phyloP scores from a whole-genome alignment of 2,797 vertebrate genomes.

The Sebastes cheni region DNA sequence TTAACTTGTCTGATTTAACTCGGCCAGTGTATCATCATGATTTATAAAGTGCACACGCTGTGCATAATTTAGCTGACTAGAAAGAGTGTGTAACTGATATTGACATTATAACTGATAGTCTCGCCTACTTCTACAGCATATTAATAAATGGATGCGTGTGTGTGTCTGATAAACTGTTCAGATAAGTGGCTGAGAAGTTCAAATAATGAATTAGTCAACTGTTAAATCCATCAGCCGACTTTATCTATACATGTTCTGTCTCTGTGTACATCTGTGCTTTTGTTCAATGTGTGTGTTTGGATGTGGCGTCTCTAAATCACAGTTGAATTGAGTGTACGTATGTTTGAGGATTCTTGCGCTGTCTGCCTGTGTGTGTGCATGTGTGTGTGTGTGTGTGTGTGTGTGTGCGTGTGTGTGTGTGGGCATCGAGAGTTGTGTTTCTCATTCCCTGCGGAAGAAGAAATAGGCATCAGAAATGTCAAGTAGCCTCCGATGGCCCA shows the following conservation, averaged over 20 bases:
- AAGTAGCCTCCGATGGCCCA: conserved; percentile 57
- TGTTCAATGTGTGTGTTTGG: background rate
- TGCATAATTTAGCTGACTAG: conserved; percentile 19
- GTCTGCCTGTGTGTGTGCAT: conserved; percentile 15
- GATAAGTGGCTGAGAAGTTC: background rate
- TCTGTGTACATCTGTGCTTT: background rate
- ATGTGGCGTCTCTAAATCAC: background rate
- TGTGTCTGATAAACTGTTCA: conserved; percentile 3
- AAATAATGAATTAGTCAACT: background rate
- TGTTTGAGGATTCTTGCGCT: background rate
- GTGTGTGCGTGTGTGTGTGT: background rate
- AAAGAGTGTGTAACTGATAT: conserved; percentile 11
- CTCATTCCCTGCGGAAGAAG: conserved; percentile 41
- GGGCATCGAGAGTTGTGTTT: conserved; percentile 18
- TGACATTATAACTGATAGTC: conserved; percentile 26
- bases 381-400: conserved; percentile 9
- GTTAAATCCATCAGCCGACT: background rate
- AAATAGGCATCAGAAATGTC: conserved; percentile 57
- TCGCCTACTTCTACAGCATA: background rate
- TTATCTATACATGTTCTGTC: background rate
- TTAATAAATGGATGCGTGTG: conserved; percentile 9
- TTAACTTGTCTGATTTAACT: conserved; percentile 19
- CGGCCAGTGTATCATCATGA: conserved; percentile 13
- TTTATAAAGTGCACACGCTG: conserved; percentile 26
- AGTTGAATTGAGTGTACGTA: background rate